These are phyloP conservation scores for Harlomillsia oculata DNA, from an alignment of 1,140 invertebrate genomes.

Conservation along the genomic window DNA sequence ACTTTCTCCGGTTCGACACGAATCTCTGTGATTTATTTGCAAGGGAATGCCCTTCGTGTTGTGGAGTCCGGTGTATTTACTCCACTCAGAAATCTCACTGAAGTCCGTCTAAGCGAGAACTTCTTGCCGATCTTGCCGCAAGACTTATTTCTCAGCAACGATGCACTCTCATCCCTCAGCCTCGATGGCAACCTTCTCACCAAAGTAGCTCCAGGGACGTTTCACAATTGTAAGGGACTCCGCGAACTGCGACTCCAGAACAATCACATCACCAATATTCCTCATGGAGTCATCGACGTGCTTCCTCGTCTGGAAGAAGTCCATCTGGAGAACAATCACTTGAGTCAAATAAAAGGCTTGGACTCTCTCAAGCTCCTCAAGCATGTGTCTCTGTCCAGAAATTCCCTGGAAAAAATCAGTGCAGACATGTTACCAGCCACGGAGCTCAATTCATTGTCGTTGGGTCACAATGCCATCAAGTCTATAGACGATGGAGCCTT, in stretches of 20 bases:
- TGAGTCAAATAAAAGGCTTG: constrained; percentile 71
- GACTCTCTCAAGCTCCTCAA: constrained; percentile 70
- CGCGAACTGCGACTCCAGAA: constrained; percentile 76
- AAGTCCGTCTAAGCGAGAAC: constrained; percentile 76
- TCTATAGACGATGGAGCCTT: constrained; percentile 71
- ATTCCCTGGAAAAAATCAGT: constrained; percentile 62
- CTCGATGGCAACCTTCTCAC: constrained; percentile 81
- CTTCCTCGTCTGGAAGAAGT: constrained; percentile 68
- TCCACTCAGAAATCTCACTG: constrained; percentile 61
- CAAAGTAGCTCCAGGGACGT: constrained; percentile 66
- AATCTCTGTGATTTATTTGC: constrained; percentile 71
- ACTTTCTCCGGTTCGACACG: constrained; percentile 66
- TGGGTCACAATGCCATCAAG: constrained; percentile 71
- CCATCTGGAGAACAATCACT: constrained; percentile 76
- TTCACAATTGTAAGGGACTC: constrained; percentile 59
- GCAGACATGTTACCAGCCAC: constrained; percentile 65
- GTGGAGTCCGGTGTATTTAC: constrained; percentile 63
- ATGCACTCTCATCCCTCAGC: constrained; percentile 68
- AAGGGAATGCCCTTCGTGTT: constrained; percentile 71
- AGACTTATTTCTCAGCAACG: constrained; percentile 61
- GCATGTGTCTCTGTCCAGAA: constrained; percentile 77
- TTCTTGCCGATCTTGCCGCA: constrained; percentile 65
- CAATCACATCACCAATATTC: constrained; percentile 64
- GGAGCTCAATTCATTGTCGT: constrained; percentile 59
- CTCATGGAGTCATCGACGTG: constrained; percentile 67